These are phyloP conservation scores for Trachelus iudaicus DNA, from an alignment of 2,888 invertebrate genomes.

Conservation along the genomic window DNA sequence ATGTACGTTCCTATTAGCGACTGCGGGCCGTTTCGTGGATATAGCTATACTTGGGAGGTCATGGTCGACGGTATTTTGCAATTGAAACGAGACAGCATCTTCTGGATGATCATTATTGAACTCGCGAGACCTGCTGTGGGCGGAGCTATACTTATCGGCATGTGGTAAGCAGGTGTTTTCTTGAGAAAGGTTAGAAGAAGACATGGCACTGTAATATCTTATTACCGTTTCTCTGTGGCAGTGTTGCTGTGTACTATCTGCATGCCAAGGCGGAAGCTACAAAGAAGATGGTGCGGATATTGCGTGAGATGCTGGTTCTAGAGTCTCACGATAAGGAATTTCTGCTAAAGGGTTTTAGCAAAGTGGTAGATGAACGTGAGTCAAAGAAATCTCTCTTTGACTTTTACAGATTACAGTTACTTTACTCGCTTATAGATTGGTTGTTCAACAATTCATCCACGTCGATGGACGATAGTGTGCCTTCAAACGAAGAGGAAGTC, in stretches of 20 bases:
- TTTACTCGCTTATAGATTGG: neutral
- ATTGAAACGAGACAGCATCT: conserved; percentile 64
- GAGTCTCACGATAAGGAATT: conserved; percentile 79
- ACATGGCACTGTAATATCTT: neutral
- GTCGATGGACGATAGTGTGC: neutral
- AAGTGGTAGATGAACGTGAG: conserved; percentile 72
- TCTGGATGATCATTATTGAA: conserved; percentile 67
- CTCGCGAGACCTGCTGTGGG: conserved; percentile 73
- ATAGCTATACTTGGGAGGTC: conserved; percentile 70
- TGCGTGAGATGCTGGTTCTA: conserved; percentile 74
- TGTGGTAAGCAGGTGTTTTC: conserved; percentile 68
- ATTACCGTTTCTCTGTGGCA: conserved; percentile 9
- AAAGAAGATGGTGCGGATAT: conserved; percentile 70
- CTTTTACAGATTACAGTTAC: neutral
- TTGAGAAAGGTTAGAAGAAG: neutral
- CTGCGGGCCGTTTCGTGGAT: conserved; percentile 75
- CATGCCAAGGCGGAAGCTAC: conserved; percentile 73
- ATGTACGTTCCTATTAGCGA: conserved; percentile 70
- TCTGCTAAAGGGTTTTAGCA: conserved; percentile 72
- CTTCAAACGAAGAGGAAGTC: neutral
- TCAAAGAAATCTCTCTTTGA: conserved; percentile 14
- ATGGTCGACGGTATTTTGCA: conserved; percentile 70
- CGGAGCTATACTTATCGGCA: conserved; percentile 70
- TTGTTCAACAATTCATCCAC: neutral
- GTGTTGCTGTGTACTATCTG: conserved; percentile 74